phyloP scores from a whole-genome alignment of 2,888 invertebrate species.

The Portevinia maculata region DNA sequence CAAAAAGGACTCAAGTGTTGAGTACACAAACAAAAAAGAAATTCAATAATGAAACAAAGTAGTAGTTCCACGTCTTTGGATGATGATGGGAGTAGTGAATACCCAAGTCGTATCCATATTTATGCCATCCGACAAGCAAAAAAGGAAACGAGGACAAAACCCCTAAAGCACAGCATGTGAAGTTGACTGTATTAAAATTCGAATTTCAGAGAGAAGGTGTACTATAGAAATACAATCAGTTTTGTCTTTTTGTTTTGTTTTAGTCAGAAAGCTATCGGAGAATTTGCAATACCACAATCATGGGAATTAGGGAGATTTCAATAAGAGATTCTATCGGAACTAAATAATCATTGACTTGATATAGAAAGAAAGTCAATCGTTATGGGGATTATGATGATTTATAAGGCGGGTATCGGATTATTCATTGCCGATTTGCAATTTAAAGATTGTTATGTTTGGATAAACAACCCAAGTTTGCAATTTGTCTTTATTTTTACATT shows the following conservation, averaged over 20 bases:
- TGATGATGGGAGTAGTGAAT: conserved; percentile 10
- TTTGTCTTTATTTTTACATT: conserved; percentile 5
- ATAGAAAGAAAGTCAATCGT: conserved; percentile 25
- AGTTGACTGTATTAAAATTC: conserved; percentile 40
- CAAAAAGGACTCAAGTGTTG: conserved; percentile 52
- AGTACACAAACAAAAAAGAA: conserved; percentile 52
- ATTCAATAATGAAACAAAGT: conserved; percentile 63
- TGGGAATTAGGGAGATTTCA: conserved; percentile 27
- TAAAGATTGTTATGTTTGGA: conserved; percentile 37
- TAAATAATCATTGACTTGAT: conserved; percentile 47
- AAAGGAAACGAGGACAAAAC: not conserved
- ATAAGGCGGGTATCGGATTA: conserved; percentile 24
- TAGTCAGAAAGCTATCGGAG: conserved; percentile 4
- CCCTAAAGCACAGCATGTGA: conserved; percentile 19
- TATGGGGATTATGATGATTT: conserved; percentile 45
- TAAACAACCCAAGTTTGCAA: not conserved
- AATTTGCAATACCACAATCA: conserved; percentile 2
- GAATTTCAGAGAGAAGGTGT: conserved; percentile 8
- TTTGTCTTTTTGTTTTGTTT: not conserved
- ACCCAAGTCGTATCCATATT: not conserved
- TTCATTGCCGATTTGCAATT: conserved; percentile 14
- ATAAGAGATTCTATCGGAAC: conserved; percentile 3
- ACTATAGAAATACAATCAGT: conserved; percentile 18
- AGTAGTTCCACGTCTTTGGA: conserved; percentile 39
- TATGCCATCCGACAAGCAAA: conserved; percentile 2